Evolutionary conservation across 2,113 vertebrate genomes (phyloP), one percentile per base, ranked within the genome.

Genomic region (Colinus virginianus): DNA sequence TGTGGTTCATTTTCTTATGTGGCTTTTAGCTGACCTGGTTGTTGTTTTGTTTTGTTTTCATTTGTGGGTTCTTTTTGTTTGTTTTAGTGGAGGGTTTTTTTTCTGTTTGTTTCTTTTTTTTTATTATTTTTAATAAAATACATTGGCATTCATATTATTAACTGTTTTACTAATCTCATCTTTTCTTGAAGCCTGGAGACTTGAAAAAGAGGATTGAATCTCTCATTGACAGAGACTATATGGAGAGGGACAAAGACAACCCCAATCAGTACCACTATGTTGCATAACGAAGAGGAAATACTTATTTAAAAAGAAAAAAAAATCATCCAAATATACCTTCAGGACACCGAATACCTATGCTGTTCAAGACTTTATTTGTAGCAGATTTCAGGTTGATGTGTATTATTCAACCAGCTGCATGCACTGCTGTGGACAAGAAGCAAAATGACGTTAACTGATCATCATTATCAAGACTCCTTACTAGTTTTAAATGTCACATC

Each of bases 221-320:
- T 23, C 99, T 99, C 76, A 99, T 99, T 94, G 99, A 99, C 95
- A 98, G 99, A 98, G 99, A 99, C 97, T 99, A 99, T 96, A 99
- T 99, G 99, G 99, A 99, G 91, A 98, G 99, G 66, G 99, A 99
- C 96, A 99, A 98, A 97, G 99, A 99, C 97, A 99, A 98, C 83
- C 98, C 99, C 4, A 99, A 99, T 95, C 99, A 99, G 97, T 99
- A 99, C 97, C 99, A 99, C 97, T 99, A 99, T 49, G 98, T 99
- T 97, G 99, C 99, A 88, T 99, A 98, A 99, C 53, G 53, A 36
- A 75, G 51, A 42, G 36, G 56, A 87, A 43, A 56, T 49, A 32
- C 58, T 93, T 92, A 92, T 87, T 79, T 2, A 21, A 63, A 78
- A 56, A 90, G 80, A 36, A 10, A 63, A 51, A 83, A 80, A 92